Evolutionary conservation across 2,797 vertebrate genomes (phyloP).

Genomic region (Podarcis lilfordi): DNA sequence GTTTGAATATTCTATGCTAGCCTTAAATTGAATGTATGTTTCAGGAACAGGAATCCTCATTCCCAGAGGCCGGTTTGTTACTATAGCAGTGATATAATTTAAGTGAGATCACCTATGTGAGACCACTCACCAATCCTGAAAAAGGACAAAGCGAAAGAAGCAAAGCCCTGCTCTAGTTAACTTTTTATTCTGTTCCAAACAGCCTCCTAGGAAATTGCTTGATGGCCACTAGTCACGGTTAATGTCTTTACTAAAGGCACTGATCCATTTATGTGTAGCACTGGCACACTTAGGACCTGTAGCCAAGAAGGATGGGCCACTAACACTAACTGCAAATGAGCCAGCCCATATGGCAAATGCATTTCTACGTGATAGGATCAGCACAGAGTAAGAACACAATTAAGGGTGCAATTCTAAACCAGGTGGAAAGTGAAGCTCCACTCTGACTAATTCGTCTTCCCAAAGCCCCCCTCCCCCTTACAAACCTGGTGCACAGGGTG

Average conservation of each 20-base stretch:
- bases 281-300: background rate
- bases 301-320: background rate
- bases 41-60: background rate
- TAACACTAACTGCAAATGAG: background rate
- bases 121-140: background rate
- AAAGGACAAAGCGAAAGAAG: background rate
- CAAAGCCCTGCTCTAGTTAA: background rate
- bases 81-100: background rate
- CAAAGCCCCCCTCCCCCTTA: no score
- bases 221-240: background rate
- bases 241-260: background rate
- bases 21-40: slow-evolving; percentile 51
- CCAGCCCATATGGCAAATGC: background rate
- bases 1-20: slow-evolving; percentile 37
- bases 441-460: no score
- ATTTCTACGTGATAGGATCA: background rate
- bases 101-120: background rate
- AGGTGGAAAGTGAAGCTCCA: no score
- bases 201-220: background rate
- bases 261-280: background rate
- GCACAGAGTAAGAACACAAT: background rate
- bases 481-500: no score
- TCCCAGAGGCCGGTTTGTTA: background rate
- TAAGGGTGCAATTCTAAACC: background rate
- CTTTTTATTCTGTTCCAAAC: background rate